These are phyloP conservation scores for Bos indicus DNA, from an alignment of 2,113 vertebrate genomes.

Conservation along the genomic window DNA sequence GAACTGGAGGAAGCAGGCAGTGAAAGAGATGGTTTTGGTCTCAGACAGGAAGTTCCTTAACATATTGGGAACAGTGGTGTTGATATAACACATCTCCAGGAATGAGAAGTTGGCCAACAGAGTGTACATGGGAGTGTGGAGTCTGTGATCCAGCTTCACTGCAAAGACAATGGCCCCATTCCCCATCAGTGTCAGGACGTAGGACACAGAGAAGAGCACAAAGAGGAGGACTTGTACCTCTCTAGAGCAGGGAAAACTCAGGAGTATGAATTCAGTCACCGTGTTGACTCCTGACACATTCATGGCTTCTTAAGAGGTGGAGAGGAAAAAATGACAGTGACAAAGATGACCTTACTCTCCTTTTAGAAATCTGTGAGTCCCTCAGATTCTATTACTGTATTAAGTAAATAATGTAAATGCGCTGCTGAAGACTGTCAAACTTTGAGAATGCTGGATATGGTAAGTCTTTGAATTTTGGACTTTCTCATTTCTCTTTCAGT, in stretches of 20 bases:
- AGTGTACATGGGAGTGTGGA: conserved; percentile 46
- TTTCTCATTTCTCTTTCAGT: neutral
- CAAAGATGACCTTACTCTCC: neutral
- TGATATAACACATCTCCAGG: conserved; percentile 64
- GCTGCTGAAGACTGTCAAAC: neutral
- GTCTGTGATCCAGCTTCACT: conserved; percentile 24
- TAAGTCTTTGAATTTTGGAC: neutral
- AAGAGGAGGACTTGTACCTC: conserved; percentile 23
- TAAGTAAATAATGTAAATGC: neutral
- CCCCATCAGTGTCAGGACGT: conserved; percentile 34
- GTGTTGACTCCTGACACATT: conserved; percentile 5
- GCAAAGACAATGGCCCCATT: conserved; percentile 41
- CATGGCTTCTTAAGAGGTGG: neutral
- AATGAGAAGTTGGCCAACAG: conserved; percentile 43
- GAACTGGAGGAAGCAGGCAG: conserved; percentile 67
- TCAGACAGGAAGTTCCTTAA: conserved; percentile 46
- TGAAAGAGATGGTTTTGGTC: conserved; percentile 51
- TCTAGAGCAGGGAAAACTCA: conserved; percentile 41
- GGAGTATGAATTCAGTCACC: conserved; percentile 49
- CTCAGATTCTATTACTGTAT: neutral
- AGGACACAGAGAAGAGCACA: conserved; percentile 20
- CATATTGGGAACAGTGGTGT: conserved; percentile 49
- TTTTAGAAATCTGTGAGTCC: neutral
- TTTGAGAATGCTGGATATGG: neutral
- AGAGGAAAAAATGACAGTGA: neutral